phyloP scores from a whole-genome alignment of 2,797 vertebrate genomes.

The Mycteria americana region DNA sequence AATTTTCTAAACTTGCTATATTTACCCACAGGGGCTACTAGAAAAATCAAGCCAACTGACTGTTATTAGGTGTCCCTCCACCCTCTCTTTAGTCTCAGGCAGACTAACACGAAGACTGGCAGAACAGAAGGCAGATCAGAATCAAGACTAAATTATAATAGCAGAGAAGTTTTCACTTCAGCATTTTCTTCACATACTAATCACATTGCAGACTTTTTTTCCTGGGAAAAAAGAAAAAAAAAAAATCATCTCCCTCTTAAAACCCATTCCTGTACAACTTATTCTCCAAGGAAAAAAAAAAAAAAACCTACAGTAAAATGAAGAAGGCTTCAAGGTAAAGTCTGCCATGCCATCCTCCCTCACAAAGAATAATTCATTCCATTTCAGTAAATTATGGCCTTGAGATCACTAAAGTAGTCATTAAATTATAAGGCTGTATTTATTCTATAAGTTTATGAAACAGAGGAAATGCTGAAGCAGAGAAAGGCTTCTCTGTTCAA shows the following conservation, averaged over 20 bases:
- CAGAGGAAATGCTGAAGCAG: not conserved
- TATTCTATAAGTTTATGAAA: not conserved
- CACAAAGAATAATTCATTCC: not conserved
- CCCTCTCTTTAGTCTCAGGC: not conserved
- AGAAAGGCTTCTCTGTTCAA: not conserved
- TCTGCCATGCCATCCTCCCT: not conserved
- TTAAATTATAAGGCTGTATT: not conserved
- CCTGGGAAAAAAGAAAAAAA: not conserved
- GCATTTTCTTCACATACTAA: not conserved
- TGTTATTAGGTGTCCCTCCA: not conserved
- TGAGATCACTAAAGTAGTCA: not conserved
- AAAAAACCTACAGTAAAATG: not conserved
- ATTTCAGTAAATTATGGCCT: slow-evolving; percentile 6
- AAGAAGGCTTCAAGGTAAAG: not conserved
- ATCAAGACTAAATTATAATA: not conserved
- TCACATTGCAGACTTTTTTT: not conserved
- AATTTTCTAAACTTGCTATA: not conserved
- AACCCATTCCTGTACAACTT: not conserved
- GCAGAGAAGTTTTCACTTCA: not conserved
- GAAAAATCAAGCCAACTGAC: not conserved
- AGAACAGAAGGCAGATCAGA: not conserved
- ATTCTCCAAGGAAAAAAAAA: not conserved
- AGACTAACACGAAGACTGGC: not conserved
- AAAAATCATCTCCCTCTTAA: not conserved
- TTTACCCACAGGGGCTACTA: not conserved